Evolutionary conservation across 2,797 vertebrate species (phyloP).

Genomic region (Darevskia mixta): DNA sequence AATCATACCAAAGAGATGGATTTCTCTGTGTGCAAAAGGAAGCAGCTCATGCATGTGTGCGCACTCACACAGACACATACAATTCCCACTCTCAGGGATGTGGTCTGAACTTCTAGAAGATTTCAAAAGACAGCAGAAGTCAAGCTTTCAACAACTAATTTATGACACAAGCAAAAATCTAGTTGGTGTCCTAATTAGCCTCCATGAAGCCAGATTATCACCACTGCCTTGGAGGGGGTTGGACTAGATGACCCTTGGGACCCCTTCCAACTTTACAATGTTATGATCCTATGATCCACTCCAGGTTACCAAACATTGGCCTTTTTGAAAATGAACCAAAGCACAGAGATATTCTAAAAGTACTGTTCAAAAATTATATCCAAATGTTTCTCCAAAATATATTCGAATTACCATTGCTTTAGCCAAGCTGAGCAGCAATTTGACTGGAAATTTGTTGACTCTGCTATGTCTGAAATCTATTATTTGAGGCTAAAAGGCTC

Average conservation of each 20-base stretch:
- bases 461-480: not conserved
- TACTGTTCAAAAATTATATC: not conserved
- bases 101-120: accelerated
- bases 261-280: no score
- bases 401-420: not conserved
- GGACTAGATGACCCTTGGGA: no score
- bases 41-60: not conserved
- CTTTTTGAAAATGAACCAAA: not conserved
- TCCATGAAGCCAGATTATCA: not conserved
- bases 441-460: not conserved
- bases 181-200: not conserved
- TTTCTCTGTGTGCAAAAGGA: not conserved
- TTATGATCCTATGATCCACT: no score
- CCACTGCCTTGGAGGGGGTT: no score
- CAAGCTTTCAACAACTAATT: accelerated
- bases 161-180: accelerated
- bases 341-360: not conserved
- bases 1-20: not conserved
- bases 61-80: not conserved
- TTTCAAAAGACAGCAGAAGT: not conserved
- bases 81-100: accelerated
- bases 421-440: not conserved
- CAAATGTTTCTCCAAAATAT: not conserved
- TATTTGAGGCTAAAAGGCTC: not conserved
- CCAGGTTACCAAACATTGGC: no score